Evolutionary conservation across 35 echinoderm and acorn worm species (phyloP), one percentile per base, ranked within the genome.

Genomic region (Lytechinus variegatus): DNA sequence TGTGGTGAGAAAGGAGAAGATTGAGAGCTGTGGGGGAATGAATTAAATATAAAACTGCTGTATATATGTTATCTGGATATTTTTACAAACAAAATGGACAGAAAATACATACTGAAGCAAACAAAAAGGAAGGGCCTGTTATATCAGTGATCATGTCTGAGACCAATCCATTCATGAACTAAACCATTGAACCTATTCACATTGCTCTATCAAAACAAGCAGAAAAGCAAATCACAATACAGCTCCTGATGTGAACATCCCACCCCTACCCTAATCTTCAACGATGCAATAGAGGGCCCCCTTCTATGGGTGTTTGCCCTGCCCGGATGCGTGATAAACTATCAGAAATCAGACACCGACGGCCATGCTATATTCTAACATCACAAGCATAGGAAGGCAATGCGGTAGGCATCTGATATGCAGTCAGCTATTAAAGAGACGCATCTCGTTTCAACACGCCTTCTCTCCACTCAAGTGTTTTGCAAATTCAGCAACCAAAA

Each of bases 321-420:
- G 66, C 66, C 66, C 66, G 66, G 66, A 79, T 79, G 66, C 66
- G 66, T 79, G 66, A 79, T 79, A 79, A 79, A 79, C 66, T 79
- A 79, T 79, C 66, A 79, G 66, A 79, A 79, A 79, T 24, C 66
- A 24, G 66, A 79, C 66, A 79, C 66, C 66, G 66, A 19, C 66
- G 66, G 66, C 19, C 66, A 79, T 79, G 66, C 66, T 79, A 16
- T 24, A n/a, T 7, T 79, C 66, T 79, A 79, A n/a, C 66, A 79
- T 14, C 66, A 79, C 16, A 79, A 24, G 66, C 66, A 79, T 79
- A 79, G 19, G 19, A 79, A 19, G 66, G 66, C 66, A 16, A 79
- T 16, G 19, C 19, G 19, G 21, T 79, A 79, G 66, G 66, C 66
- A 79, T 79, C 66, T 24, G 66, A 79, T 79, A 79, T 79, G 66